phyloP scores from a whole-genome alignment of 2,888 invertebrate genomes.

The Ophonus ardosiacus region DNA sequence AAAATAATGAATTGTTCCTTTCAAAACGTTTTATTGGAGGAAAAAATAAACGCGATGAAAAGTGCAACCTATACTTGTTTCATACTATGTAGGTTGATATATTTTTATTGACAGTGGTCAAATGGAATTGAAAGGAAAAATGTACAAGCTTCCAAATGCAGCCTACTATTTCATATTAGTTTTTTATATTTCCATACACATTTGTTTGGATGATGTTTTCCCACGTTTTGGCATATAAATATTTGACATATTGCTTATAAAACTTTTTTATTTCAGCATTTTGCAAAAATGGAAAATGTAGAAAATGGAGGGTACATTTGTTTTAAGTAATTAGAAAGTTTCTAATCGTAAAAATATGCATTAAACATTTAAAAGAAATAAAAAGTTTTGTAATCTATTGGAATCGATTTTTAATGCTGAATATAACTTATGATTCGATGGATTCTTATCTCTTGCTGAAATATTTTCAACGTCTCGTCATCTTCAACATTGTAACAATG shows the following conservation, averaged over 20 bases:
- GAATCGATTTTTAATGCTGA: not conserved
- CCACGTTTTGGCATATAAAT: not conserved
- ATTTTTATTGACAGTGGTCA: too few relatives aligned
- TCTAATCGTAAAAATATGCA: not conserved
- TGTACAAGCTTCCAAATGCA: not conserved
- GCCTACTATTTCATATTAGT: not conserved
- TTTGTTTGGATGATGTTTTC: constrained; percentile 5
- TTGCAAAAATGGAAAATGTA: not conserved
- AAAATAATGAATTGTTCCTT: constrained; percentile 7
- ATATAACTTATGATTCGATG: not conserved
- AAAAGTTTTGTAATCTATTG: not conserved
- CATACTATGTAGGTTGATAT: too few relatives aligned
- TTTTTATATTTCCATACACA: not conserved
- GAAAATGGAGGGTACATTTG: not conserved
- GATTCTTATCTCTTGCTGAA: not conserved
- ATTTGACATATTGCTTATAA: not conserved
- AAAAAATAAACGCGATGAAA: not conserved
- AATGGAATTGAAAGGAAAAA: too few relatives aligned
- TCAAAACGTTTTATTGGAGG: not conserved
- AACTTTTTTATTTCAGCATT: constrained; percentile 2
- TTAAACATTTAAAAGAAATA: not conserved
- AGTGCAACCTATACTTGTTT: not conserved
- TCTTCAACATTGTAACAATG: not conserved
- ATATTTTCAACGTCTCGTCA: not conserved
- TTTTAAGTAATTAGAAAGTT: not conserved